Evolutionary conservation across 2,113 vertebrate genomes (phyloP).

Genomic region (Heptranchias perlo): DNA sequence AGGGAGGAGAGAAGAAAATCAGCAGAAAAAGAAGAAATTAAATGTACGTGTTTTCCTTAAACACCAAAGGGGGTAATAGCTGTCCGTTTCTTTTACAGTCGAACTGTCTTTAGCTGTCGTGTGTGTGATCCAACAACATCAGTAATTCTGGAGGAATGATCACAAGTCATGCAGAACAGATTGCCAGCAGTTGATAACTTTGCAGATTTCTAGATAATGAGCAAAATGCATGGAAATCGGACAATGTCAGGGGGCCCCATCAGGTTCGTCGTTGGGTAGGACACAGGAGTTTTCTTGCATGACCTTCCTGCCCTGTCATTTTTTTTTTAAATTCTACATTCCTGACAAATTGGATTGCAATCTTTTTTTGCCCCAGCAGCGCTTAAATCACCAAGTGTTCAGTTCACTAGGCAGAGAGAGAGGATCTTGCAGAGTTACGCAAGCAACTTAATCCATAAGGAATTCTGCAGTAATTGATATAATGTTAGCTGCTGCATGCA

Average conservation of each 20-base stretch:
- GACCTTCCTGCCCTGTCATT: not conserved
- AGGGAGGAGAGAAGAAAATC: not conserved
- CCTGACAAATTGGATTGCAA: not conserved
- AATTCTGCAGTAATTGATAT: not conserved
- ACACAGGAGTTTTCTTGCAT: not conserved
- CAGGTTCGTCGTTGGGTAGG: not conserved
- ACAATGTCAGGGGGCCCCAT: not conserved
- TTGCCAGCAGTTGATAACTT: not conserved
- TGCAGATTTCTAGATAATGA: not conserved
- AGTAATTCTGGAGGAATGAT: not conserved
- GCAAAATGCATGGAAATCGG: not conserved
- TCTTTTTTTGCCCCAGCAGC: not conserved
- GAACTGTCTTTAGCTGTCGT: not conserved
- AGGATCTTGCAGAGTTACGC: not conserved
- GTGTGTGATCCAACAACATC: not conserved
- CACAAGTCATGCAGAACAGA: not conserved
- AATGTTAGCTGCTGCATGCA: not conserved
- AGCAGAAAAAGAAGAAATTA: not conserved
- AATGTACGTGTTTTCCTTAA: not conserved
- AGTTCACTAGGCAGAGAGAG: not conserved
- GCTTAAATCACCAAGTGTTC: not conserved
- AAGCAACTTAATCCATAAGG: not conserved
- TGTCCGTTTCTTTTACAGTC: not conserved
- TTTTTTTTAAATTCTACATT: not conserved
- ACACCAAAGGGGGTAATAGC: not conserved